These are phyloP conservation scores for Notothenia coriiceps DNA, from an alignment of 2,113 vertebrate species.

Conservation along the genomic window DNA sequence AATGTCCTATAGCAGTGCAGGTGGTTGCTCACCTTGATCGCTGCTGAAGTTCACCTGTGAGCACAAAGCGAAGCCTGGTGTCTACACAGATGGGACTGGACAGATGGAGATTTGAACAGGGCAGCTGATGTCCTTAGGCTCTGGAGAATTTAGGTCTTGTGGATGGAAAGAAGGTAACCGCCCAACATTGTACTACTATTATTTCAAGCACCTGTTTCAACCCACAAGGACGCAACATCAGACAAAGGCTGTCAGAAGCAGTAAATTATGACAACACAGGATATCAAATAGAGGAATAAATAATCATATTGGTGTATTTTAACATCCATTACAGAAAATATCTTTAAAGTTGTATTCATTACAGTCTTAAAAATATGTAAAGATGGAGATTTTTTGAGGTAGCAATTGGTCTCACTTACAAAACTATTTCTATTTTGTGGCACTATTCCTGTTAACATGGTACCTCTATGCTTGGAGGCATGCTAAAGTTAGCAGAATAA, in stretches of 20 bases:
- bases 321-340: background rate
- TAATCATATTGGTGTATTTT: background rate
- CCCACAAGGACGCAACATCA: background rate
- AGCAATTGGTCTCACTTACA: background rate
- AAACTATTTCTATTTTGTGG: background rate
- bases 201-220: conserved; percentile 7
- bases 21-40: conserved; percentile 67
- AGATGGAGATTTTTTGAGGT: background rate
- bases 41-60: conserved; percentile 63
- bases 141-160: conserved; percentile 37
- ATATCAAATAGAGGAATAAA: background rate
- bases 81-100: conserved; percentile 72
- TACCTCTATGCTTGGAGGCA: too few relatives aligned
- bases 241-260: background rate
- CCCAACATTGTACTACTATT: conserved; percentile 7
- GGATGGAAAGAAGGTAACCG: conserved; percentile 38
- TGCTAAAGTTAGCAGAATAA: background rate
- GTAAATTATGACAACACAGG: background rate
- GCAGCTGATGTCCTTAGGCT: conserved; percentile 67
- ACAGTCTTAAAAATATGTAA: too few relatives aligned
- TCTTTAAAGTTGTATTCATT: too few relatives aligned
- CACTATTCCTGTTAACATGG: background rate
- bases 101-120: conserved; percentile 73
- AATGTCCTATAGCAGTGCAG: conserved; percentile 18
- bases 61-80: conserved; percentile 49